Percentiles rank a stretch among this genome's conserved stretches.
Conservation (phyloP, 2,888 invertebrate species). For the Sympetrum striolatum region DNA sequence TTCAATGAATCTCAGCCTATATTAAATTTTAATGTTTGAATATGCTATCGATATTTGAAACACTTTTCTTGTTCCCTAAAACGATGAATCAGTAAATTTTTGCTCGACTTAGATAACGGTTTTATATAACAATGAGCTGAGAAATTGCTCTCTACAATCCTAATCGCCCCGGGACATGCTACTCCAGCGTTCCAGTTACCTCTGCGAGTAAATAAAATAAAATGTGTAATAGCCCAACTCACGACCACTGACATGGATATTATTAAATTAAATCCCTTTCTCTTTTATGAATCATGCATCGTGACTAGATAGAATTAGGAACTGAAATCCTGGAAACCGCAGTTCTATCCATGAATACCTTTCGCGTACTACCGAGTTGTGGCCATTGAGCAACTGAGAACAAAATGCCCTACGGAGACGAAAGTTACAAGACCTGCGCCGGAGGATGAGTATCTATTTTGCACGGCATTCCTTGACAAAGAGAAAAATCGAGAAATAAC, state of each 20-base stretch:
- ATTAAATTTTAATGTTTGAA: too few species aligned
- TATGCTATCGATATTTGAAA: too few species aligned
- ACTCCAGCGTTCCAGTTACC: background rate
- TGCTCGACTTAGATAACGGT: too few species aligned
- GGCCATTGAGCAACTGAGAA: background rate
- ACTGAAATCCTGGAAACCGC: constrained; percentile 12
- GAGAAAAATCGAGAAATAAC: too few species aligned
- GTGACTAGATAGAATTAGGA: background rate
- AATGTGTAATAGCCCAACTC: background rate
- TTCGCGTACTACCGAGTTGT: background rate
- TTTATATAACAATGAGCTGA: too few species aligned
- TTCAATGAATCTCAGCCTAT: too few species aligned
- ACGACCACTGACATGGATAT: background rate
- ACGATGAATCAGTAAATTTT: too few species aligned
- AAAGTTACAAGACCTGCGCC: background rate
- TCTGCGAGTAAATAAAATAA: background rate
- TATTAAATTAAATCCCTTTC: constrained; percentile 10
- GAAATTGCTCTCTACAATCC: background rate
- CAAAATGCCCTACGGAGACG: background rate
- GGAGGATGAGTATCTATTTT: too few species aligned
- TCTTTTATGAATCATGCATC: constrained; percentile 4
- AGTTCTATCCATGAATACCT: background rate
- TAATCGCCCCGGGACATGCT: background rate
- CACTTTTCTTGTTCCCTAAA: too few species aligned
- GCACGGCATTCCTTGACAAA: too few species aligned